A percentile compares a stretch with the other conserved stretches of the same genome.
Conservation (phyloP, 2,797 vertebrate genomes). For the Myoxocephalus aenaeus region DNA sequence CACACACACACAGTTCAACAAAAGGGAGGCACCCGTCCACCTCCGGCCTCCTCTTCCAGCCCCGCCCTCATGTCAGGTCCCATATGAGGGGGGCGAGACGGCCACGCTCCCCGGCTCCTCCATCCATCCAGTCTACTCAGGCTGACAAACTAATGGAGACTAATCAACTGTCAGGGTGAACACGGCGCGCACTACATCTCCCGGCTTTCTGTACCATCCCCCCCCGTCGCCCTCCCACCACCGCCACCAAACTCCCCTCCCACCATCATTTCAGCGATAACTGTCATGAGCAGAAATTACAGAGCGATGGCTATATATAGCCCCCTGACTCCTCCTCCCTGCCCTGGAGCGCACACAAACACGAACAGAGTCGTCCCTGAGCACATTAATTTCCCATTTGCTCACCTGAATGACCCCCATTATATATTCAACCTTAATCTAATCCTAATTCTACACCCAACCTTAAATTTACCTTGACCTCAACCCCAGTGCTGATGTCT, state of each 20-base stretch:
- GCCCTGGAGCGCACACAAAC: constrained; percentile 4
- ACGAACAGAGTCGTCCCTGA: not conserved
- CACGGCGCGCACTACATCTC: constrained; percentile 68
- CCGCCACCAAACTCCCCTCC: constrained; percentile 20
- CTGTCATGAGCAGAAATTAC: constrained; percentile 72
- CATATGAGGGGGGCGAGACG: constrained; percentile 23
- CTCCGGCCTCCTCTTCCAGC: constrained; percentile 14
- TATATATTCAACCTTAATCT: constrained; percentile 30
- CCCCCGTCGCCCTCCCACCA: not conserved
- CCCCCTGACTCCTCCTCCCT: constrained; percentile 34
- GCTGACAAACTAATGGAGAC: constrained; percentile 79
- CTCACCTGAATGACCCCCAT: constrained; percentile 33
- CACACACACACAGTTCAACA: constrained; percentile 23
- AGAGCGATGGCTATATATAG: constrained; percentile 78
- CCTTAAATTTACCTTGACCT: constrained; percentile 26
- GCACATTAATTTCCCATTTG: constrained; percentile 42
- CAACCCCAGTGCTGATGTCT: not conserved
- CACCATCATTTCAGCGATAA: constrained; percentile 54
- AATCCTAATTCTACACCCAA: constrained; percentile 20
- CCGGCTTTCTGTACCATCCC: constrained; percentile 46
- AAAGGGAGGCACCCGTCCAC: constrained; percentile 29
- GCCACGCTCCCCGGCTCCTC: constrained; percentile 33
- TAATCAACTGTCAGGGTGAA: constrained; percentile 77
- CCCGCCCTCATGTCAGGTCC: constrained; percentile 46
- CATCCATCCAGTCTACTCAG: constrained; percentile 69